These are phyloP conservation scores for Drosophila tani DNA, from an alignment of 1,140 invertebrate species.

Conservation along the genomic window DNA sequence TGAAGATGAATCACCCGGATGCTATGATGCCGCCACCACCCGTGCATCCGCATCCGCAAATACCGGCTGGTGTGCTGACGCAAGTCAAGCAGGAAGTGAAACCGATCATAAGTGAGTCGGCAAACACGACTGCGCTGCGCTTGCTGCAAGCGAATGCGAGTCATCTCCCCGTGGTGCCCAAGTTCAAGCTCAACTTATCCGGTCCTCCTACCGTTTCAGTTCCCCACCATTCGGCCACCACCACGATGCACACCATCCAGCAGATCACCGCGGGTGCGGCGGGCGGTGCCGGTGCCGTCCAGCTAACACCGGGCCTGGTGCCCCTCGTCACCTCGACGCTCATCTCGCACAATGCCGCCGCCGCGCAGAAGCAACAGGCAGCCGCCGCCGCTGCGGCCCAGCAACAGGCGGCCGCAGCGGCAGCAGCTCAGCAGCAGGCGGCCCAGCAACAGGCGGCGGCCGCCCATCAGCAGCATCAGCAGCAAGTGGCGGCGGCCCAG, in stretches of 20 bases:
- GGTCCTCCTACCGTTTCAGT: slow-evolving; percentile 58
- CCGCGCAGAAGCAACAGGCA: slow-evolving; percentile 72
- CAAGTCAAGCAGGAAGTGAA: slow-evolving; percentile 84
- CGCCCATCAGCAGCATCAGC: slow-evolving; percentile 72
- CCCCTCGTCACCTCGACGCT: slow-evolving; percentile 81
- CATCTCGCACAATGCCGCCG: slow-evolving; percentile 76
- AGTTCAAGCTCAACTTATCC: slow-evolving; percentile 30
- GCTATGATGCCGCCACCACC: slow-evolving; percentile 84
- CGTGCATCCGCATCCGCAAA: slow-evolving; percentile 83
- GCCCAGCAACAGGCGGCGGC: slow-evolving; percentile 65
- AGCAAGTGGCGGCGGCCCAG: slow-evolving; percentile 71
- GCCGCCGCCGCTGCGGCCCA: slow-evolving; percentile 63
- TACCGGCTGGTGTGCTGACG: slow-evolving; percentile 82
- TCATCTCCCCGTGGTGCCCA: slow-evolving; percentile 20
- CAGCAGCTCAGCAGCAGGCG: slow-evolving; percentile 65
- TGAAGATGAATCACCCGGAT: slow-evolving; percentile 85
- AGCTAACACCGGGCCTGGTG: slow-evolving; percentile 75
- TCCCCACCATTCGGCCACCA: slow-evolving; percentile 78
- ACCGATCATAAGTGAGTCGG: slow-evolving; percentile 84
- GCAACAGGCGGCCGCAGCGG: slow-evolving; percentile 65
- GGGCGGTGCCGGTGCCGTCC: slow-evolving; percentile 71
- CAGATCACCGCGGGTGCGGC: slow-evolving; percentile 81
- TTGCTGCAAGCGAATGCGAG: slow-evolving; percentile 32
- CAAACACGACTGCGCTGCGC: slow-evolving; percentile 32
- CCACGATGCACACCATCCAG: slow-evolving; percentile 84